Evolutionary conservation across 2,888 invertebrate species (phyloP), one percentile per base, ranked within the genome.

Genomic region (Neocrepidodera transversa): DNA sequence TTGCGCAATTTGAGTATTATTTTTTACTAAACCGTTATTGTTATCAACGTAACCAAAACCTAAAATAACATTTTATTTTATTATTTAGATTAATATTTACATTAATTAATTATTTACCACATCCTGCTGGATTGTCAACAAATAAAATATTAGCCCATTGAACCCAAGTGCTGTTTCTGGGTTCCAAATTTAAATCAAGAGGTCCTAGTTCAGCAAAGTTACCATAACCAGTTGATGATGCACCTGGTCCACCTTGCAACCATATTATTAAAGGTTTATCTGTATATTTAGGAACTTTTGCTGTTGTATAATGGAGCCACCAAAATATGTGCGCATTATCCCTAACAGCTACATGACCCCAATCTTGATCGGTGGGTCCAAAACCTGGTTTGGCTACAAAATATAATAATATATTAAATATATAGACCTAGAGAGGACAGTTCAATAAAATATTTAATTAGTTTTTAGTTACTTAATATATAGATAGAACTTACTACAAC

Each of bases 81-180:
- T n/a, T n/a, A n/a, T n/a, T n/a, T n/a, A n/a, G n/a, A n/a, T n/a
- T n/a, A n/a, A n/a, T n/a, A n/a, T 23, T 23, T 23, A 23, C 6
- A 23, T 5, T 5, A 23, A 23, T 5, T 23, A 23, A 23, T 23
- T 6, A 5, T 32, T 20, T 16, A 54, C 54, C 54, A 5, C 89
- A 84, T 8, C 95, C 95, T 1, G 95, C 94, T 1, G 95, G 95
- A 78, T 93, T 95, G 74, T 95, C 95, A 51, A 95, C 86, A 75
- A 93, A 95, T 10, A 95, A 79, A 0, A 95, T 85, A 76, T 93
- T 95, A 52, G 67, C 74, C 59, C 75, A 45, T 43, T 80, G 77
- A 63, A 85, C 84, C 87, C 87, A 87, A 20, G 84, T 81, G 30
- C 80, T 75, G 47, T 81, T 78, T 62, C 87, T 79, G 10, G 79